phyloP scores from a whole-genome alignment of 1,140 invertebrate genomes.

The Neodiprion virginianus region DNA sequence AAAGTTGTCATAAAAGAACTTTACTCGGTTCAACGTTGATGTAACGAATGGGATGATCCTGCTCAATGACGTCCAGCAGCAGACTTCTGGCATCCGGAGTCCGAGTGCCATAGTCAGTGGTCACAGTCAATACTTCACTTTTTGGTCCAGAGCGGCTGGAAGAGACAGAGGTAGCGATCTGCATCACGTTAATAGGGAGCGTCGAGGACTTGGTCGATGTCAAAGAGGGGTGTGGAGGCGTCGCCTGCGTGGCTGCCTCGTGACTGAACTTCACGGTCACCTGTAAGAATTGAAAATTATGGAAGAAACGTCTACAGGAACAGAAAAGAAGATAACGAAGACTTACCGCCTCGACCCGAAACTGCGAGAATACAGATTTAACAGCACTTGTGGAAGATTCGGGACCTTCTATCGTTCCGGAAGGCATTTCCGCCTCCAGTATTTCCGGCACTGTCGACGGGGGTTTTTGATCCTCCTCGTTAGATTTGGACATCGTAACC shows the following conservation, averaged over 20 bases:
- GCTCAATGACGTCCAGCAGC: background rate
- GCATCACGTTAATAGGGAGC: background rate
- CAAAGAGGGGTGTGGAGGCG: background rate
- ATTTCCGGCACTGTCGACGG: background rate
- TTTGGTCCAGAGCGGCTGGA: background rate
- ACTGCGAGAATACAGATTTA: background rate
- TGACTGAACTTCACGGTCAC: background rate
- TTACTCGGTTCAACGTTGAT: conserved; percentile 1
- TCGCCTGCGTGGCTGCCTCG: background rate
- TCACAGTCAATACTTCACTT: background rate
- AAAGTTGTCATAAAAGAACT: background rate
- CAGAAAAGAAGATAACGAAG: too few species aligned
- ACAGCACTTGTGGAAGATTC: background rate
- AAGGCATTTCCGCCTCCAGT: background rate
- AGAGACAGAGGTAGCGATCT: background rate
- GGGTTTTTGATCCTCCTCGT: background rate
- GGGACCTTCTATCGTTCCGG: background rate
- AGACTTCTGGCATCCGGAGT: conserved; percentile 4
- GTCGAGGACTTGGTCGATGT: background rate
- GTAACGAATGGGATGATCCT: background rate
- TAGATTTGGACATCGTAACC: background rate
- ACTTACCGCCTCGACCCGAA: background rate
- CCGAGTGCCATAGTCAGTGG: background rate
- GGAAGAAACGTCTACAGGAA: background rate
- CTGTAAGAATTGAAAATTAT: background rate